Evolutionary conservation across 2,888 invertebrate species (phyloP), one percentile per base, ranked within the genome.

Genomic region (Acronicta psi): DNA sequence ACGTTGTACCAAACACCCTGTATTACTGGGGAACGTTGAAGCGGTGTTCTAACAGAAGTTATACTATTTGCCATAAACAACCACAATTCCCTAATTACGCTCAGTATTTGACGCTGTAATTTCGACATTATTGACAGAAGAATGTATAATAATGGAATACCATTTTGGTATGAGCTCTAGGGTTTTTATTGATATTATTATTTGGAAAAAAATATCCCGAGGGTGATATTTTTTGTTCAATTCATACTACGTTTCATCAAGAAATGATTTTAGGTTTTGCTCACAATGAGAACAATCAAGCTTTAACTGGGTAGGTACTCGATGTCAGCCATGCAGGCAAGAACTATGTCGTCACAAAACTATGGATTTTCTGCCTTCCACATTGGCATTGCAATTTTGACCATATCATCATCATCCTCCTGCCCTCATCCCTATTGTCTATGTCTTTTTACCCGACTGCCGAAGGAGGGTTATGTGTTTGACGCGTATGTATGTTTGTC

Each of bases 41-140:
- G 42, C 13, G 20, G 0, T 41, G 17, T 16, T 16, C 16, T 13
- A 41, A 17, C 14, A 29, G 17, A 29, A 8, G 25, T n/a, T 16
- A 31, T 41, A 46, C 37, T 42, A 60, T 67, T 45, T 14, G 7
- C 7, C 17, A 13, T 18, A 36, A 36, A 45, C 20, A 47, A 52
- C 34, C 52, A 38, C 40, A 16, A 18, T 47, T 44, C 4, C 61
- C 53, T 53, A 44, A 64, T 61, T 44, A 52, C 9, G 18, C 29
- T 52, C 36, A 14, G 25, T 52, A 64, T 45, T 38, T 61, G 36
- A 45, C 14, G 40, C 18, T 23, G 18, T 62, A 53, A 53, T 64
- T 44, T 62, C 45, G 31, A 49, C 9, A 25, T 25, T 25, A 25
- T 25, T 25, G 25, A 10, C 25, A 9, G 25, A 9, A 25, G 9